Evolutionary conservation across 2,797 vertebrate species (phyloP).

Genomic region (Poeciliopsis turneri): DNA sequence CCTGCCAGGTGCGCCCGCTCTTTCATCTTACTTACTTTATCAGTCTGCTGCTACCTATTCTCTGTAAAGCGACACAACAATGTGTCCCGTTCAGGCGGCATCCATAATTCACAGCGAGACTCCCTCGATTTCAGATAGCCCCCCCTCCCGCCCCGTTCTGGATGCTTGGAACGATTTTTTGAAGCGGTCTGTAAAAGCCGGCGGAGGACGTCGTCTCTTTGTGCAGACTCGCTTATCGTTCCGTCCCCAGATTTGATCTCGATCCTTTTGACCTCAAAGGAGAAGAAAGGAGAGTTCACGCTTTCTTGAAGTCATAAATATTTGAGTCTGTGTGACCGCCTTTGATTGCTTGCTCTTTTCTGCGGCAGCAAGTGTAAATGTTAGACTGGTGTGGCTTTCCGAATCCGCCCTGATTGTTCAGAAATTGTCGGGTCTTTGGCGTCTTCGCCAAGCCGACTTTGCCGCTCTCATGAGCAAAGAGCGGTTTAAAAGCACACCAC

Average conservation of each 20-base stretch:
- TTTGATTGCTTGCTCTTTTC: constrained; percentile 31
- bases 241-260: constrained; percentile 16
- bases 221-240: constrained; percentile 19
- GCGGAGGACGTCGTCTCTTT: constrained; percentile 8
- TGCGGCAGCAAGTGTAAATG: constrained; percentile 31
- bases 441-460: constrained; percentile 24
- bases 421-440: constrained; percentile 6
- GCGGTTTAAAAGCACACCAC: constrained; percentile 21
- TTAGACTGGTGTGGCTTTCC: constrained; percentile 28
- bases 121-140: constrained; percentile 30
- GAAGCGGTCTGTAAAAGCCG: background rate
- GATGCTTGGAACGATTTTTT: constrained; percentile 15
- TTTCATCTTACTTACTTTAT: constrained; percentile 72
- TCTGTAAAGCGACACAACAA: constrained; percentile 52
- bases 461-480: constrained; percentile 26
- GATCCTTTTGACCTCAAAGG: constrained; percentile 39
- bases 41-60: constrained; percentile 55
- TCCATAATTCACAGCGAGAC: constrained; percentile 46
- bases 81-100: constrained; percentile 41
- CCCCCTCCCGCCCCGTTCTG: background rate
- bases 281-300: background rate
- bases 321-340: constrained; percentile 28
- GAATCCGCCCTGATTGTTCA: constrained; percentile 14
- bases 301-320: constrained; percentile 49
- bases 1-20: constrained; percentile 68